These are phyloP conservation scores for Rhinopomastus cyanomelas DNA, from an alignment of 2,113 vertebrate genomes.

Conservation along the genomic window DNA sequence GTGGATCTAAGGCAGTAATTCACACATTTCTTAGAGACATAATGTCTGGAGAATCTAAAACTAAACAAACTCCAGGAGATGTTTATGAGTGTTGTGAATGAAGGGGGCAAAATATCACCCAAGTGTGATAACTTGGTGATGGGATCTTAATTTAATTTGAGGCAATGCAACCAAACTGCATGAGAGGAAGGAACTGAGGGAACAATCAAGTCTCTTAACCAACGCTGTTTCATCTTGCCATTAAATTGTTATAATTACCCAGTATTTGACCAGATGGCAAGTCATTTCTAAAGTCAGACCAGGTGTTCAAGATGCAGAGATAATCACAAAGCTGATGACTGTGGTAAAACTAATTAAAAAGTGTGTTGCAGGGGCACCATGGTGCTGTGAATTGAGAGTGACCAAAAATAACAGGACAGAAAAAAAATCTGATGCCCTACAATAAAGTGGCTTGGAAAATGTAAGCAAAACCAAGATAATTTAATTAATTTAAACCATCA, in stretches of 20 bases:
- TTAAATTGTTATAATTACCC: conserved; percentile 75
- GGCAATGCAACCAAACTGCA: conserved; percentile 48
- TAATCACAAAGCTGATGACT: conserved; percentile 76
- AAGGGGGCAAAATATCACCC: neutral
- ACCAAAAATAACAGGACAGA: conserved; percentile 37
- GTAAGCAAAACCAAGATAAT: conserved; percentile 33
- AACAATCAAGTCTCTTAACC: conserved; percentile 59
- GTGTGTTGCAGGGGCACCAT: conserved; percentile 28
- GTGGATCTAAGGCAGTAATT: conserved; percentile 21
- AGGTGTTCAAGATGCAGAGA: conserved; percentile 75
- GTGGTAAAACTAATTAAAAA: conserved; percentile 75
- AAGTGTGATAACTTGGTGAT: conserved; percentile 26
- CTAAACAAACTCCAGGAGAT: conserved; percentile 11
- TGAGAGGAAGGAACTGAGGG: conserved; percentile 24
- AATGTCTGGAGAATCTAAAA: conserved; percentile 6
- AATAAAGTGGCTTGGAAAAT: neutral
- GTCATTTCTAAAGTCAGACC: conserved; percentile 73
- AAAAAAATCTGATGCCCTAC: neutral
- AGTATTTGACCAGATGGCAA: conserved; percentile 77
- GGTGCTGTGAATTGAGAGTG: conserved; percentile 8
- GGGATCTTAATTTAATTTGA: conserved; percentile 67
- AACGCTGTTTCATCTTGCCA: conserved; percentile 62
- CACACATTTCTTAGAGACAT: neutral
- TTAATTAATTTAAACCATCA: conserved; percentile 40
- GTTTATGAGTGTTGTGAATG: conserved; percentile 22